Conservation (phyloP, 2,888 invertebrate species). For the Parnassius glacialis region DNA sequence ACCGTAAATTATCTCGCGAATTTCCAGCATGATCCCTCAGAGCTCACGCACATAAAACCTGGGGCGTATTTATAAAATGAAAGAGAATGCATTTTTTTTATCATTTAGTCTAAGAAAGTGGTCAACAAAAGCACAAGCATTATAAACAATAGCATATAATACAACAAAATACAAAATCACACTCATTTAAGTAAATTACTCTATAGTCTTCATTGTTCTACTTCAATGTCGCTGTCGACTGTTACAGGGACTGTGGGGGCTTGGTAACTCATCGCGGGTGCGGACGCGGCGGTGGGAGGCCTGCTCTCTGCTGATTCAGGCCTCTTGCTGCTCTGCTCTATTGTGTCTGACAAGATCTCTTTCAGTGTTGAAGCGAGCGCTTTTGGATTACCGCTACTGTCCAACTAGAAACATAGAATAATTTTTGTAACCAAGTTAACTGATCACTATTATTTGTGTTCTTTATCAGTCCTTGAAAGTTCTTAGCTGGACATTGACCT, state of each 20-base stretch:
- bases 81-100: no score
- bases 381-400: slow-evolving; percentile 67
- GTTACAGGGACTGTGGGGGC: slow-evolving; percentile 9
- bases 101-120: no score
- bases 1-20: no score
- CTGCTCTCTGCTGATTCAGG: slow-evolving; percentile 32
- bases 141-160: slow-evolving; percentile 10
- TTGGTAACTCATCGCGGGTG: slow-evolving; percentile 27
- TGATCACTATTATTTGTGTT: no score
- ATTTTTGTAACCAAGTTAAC: slow-evolving; percentile 16
- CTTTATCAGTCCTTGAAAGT: no score
- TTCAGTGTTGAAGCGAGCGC: slow-evolving; percentile 63
- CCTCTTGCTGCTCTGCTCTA: slow-evolving; percentile 51
- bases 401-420: slow-evolving; percentile 47
- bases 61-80: no score
- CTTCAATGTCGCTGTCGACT: slow-evolving; percentile 2
- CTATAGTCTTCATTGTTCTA: slow-evolving; percentile 8
- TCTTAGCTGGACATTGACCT: no score
- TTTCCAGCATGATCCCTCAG: no score
- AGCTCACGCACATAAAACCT: no score
- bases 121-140: slow-evolving; percentile 5
- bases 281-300: slow-evolving; percentile 32
- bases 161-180: slow-evolving; percentile 14
- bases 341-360: slow-evolving; percentile 67
- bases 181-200: not conserved